These are phyloP conservation scores for Arctia plantaginis DNA, from an alignment of 2,888 invertebrate species.

Conservation along the genomic window DNA sequence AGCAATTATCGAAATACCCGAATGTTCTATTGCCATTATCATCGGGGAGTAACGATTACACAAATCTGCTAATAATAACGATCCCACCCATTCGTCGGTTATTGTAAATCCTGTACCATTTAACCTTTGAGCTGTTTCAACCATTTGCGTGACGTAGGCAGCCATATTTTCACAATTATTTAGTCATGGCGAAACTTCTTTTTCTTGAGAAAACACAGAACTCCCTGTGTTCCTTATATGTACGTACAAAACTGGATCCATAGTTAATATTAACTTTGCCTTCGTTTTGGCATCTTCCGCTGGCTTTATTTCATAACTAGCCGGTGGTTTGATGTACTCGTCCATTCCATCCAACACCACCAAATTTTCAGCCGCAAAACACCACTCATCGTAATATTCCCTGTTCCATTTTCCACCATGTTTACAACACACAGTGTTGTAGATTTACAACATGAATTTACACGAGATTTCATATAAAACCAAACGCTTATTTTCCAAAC, in stretches of 20 bases:
- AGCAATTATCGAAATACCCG: constrained; percentile 14
- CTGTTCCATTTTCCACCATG: too few relatives aligned
- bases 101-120: not conserved
- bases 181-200: constrained; percentile 6
- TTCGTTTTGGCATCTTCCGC: constrained; percentile 13
- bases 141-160: not conserved
- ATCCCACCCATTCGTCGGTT: not conserved
- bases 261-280: constrained; percentile 9
- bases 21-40: constrained; percentile 20
- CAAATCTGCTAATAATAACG: not conserved
- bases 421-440: too few relatives aligned
- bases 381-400: too few relatives aligned
- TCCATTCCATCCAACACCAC: constrained; percentile 39
- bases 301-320: constrained; percentile 11
- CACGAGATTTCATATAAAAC: too few relatives aligned
- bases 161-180: not conserved
- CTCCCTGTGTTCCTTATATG: constrained; percentile 5
- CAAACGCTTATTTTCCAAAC: too few relatives aligned
- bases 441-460: too few relatives aligned
- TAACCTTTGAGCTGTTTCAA: constrained; percentile 7
- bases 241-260: constrained; percentile 9
- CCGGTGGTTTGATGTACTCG: constrained; percentile 22
- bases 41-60: constrained; percentile 6
- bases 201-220: constrained; percentile 9
- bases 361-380: constrained; percentile 30